Conservation (phyloP, 2,888 invertebrate genomes). For the Cerceris ruficornis region DNA sequence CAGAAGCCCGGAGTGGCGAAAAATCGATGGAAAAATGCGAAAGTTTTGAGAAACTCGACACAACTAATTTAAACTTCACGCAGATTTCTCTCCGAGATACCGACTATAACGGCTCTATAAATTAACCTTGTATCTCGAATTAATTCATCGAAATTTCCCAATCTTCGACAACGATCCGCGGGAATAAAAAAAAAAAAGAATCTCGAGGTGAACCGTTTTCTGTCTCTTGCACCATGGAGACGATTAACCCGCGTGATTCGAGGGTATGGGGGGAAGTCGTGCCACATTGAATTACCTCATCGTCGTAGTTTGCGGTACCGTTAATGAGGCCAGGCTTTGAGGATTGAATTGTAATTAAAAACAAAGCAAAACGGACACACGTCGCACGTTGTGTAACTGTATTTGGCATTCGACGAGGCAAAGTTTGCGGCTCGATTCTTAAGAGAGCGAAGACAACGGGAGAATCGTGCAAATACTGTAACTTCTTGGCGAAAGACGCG, state of each 20-base stretch:
- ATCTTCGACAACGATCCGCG: too few species aligned
- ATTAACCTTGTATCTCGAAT: too few species aligned
- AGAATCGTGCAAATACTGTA: neutral
- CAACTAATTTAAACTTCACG: slow-evolving; percentile 39
- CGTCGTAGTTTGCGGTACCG: slow-evolving; percentile 14
- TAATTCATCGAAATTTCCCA: too few species aligned
- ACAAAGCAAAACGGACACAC: slow-evolving; percentile 11
- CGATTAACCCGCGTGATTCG: too few species aligned
- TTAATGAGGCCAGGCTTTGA: slow-evolving; percentile 33
- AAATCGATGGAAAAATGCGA: slow-evolving; percentile 50
- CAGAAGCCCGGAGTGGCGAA: neutral
- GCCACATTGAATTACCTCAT: neutral
- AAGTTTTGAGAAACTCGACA: slow-evolving; percentile 44
- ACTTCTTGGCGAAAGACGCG: too few species aligned
- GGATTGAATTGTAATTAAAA: slow-evolving; percentile 38
- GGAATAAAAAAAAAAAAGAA: too few species aligned
- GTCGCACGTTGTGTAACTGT: neutral
- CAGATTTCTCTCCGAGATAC: neutral
- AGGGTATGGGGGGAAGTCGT: neutral
- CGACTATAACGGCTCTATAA: too few species aligned
- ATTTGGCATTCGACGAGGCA: neutral
- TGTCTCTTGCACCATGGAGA: too few species aligned
- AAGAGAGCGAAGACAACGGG: neutral
- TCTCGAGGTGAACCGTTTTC: too few species aligned
- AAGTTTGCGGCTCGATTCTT: neutral